phyloP scores from a whole-genome alignment of 2,113 vertebrate species.

The Neomonachus schauinslandi region DNA sequence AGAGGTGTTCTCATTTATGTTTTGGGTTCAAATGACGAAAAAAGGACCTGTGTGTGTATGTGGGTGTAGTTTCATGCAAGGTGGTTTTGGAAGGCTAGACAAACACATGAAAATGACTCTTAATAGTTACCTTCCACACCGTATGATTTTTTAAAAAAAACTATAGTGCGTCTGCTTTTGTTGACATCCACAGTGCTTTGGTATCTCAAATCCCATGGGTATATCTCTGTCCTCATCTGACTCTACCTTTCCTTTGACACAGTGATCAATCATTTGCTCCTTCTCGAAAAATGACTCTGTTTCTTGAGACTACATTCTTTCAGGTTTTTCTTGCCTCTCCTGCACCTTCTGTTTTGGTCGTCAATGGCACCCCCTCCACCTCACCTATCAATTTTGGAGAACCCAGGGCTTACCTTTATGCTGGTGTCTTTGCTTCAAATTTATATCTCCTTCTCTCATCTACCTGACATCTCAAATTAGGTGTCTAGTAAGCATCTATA shows the following conservation, averaged over 20 bases:
- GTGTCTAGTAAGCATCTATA: background rate
- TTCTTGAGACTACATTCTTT: background rate
- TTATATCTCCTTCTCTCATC: background rate
- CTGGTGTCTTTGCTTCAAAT: conserved; percentile 1
- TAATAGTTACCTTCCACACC: background rate
- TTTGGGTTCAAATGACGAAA: background rate
- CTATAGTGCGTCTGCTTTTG: background rate
- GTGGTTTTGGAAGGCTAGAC: background rate
- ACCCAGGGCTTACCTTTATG: background rate
- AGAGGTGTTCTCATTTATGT: background rate
- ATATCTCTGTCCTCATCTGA: background rate
- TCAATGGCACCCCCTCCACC: background rate
- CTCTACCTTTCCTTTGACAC: background rate
- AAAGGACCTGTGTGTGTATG: background rate
- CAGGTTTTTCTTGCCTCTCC: background rate
- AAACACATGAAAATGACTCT: background rate
- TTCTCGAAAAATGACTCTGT: background rate
- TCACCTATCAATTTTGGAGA: background rate
- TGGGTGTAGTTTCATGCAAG: background rate
- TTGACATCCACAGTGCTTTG: background rate
- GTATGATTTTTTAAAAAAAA: background rate
- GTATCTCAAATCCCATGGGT: background rate
- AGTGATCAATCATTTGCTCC: background rate
- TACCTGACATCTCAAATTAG: background rate
- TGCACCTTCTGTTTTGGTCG: background rate